Conservation (phyloP, 2,888 invertebrate genomes). For the Ormyrus pomaceus region DNA sequence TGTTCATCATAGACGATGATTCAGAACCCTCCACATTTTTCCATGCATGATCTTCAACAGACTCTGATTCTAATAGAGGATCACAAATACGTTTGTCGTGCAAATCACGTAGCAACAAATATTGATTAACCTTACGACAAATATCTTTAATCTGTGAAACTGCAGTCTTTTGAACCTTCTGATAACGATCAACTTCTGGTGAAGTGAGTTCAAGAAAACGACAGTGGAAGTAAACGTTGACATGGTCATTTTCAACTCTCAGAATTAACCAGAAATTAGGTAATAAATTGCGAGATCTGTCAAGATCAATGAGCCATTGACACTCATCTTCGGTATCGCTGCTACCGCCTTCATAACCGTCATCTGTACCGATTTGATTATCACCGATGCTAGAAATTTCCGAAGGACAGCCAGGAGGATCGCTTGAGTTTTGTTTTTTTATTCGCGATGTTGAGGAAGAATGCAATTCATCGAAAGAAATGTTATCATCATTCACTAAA, state of each 20-base stretch:
- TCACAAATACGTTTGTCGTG: conserved; percentile 83
- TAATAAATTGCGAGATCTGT: conserved; percentile 77
- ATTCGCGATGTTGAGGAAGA: neutral
- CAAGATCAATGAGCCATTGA: conserved; percentile 78
- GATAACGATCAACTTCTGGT: conserved; percentile 77
- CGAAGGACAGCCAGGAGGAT: conserved; percentile 67
- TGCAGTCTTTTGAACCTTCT: conserved; percentile 77
- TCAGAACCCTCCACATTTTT: conserved; percentile 62
- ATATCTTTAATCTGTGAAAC: conserved; percentile 79
- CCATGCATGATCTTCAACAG: conserved; percentile 76
- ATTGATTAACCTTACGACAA: conserved; percentile 83
- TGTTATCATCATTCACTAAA: conserved; percentile 17
- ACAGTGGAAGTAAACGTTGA: conserved; percentile 83
- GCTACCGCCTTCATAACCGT: conserved; percentile 81
- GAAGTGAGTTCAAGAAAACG: conserved; percentile 78
- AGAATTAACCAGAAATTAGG: conserved; percentile 86
- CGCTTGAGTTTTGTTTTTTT: conserved; percentile 66
- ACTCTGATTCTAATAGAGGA: conserved; percentile 81
- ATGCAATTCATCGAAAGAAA: conserved; percentile 25
- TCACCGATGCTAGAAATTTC: conserved; percentile 69
- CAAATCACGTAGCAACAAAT: conserved; percentile 82
- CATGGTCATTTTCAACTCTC: conserved; percentile 78
- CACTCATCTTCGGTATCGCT: conserved; percentile 80
- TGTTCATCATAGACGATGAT: neutral
- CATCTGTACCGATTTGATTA: conserved; percentile 67